Evolutionary conservation across 2,888 invertebrate species (phyloP).

Genomic region (Drosophila mimica): DNA sequence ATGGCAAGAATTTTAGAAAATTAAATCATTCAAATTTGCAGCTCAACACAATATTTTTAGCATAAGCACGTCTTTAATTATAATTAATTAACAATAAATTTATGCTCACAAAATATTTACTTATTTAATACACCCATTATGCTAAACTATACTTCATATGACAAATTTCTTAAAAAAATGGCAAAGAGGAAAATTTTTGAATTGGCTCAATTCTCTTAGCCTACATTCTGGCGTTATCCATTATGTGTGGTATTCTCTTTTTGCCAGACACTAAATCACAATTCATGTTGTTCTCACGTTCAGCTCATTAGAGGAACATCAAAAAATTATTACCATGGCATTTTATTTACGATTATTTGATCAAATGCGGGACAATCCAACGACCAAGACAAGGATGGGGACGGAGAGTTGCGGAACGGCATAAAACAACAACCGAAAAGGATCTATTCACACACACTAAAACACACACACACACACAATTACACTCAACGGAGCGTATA

Average conservation of each 20-base stretch:
- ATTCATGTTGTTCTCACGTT: slow-evolving; percentile 71
- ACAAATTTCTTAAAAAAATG: background rate
- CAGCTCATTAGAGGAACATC: slow-evolving; percentile 70
- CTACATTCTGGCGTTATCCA: background rate
- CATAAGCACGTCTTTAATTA: background rate
- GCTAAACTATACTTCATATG: background rate
- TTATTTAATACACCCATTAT: background rate
- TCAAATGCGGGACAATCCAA: slow-evolving; percentile 58
- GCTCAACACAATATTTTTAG: background rate
- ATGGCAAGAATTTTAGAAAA: background rate
- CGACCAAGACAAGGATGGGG: background rate
- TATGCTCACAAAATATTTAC: background rate
- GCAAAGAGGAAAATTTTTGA: background rate
- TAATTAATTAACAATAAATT: background rate
- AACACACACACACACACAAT: slow-evolving; percentile 15
- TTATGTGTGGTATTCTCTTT: slow-evolving; percentile 15
- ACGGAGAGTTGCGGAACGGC: background rate
- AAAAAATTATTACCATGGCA: slow-evolving; percentile 74
- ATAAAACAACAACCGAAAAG: slow-evolving; percentile 34
- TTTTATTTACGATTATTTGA: slow-evolving; percentile 78
- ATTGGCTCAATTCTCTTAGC: background rate
- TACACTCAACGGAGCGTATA: slow-evolving; percentile 50
- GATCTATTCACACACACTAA: slow-evolving; percentile 33
- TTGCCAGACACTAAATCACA: slow-evolving; percentile 62
- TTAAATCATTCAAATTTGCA: background rate